phyloP scores from a whole-genome alignment of 2,113 vertebrate genomes.

The Anarrhichthys ocellatus region DNA sequence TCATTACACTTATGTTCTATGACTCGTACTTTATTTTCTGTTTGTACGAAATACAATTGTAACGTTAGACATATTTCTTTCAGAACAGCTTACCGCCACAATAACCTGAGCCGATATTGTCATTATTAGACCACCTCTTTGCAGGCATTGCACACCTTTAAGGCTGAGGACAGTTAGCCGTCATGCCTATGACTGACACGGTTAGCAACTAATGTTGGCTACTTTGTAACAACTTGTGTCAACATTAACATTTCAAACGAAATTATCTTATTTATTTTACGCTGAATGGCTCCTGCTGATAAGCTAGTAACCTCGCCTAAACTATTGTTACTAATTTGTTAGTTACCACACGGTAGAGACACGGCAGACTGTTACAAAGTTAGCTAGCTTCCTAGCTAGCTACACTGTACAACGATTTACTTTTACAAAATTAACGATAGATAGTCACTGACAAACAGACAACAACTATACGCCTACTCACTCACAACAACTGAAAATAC shows the following conservation, averaged over 20 bases:
- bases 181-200: neutral
- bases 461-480: neutral
- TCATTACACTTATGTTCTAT: neutral
- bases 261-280: neutral
- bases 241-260: neutral
- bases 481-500: neutral
- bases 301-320: neutral
- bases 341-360: slow-evolving; percentile 23
- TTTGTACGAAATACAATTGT: neutral
- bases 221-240: slow-evolving; percentile 27
- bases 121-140: neutral
- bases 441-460: neutral
- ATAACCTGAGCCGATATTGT: neutral
- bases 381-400: slow-evolving; percentile 61
- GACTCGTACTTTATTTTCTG: neutral
- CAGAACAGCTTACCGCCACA: neutral
- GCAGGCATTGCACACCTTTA: neutral
- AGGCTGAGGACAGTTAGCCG: neutral
- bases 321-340: slow-evolving; percentile 1
- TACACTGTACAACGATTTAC: slow-evolving; percentile 14
- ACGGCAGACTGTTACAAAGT: slow-evolving; percentile 37
- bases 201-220: slow-evolving; percentile 30
- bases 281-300: neutral
- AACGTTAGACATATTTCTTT: neutral
- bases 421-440: slow-evolving; percentile 30